Conservation (phyloP, 2,113 vertebrate species). For the Melanerpes formicivorus region DNA sequence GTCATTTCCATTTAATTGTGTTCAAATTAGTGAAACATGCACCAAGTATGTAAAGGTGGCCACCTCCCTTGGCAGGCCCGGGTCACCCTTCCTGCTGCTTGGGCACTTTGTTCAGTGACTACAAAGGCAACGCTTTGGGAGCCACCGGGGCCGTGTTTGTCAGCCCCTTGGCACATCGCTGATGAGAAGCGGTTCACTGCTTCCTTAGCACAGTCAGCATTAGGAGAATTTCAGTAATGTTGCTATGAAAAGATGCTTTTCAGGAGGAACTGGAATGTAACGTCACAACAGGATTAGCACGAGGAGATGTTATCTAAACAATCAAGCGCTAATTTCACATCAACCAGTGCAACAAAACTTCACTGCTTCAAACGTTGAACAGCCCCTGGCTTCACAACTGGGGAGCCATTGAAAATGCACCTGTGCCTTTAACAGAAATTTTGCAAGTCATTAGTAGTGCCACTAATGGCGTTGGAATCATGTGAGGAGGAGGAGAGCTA, state of each 20-base stretch:
- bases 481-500: slow-evolving; percentile 10
- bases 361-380: background rate
- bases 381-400: background rate
- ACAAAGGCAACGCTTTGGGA: background rate
- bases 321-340: background rate
- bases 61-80: rapidly evolving
- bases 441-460: slow-evolving; percentile 33
- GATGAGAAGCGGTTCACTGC: background rate
- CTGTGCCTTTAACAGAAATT: slow-evolving; percentile 24
- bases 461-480: background rate
- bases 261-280: background rate
- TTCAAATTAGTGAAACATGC: background rate
- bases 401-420: background rate
- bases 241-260: background rate
- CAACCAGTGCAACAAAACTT: background rate
- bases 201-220: background rate
- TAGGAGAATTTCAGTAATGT: background rate
- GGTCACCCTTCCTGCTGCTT: background rate
- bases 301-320: background rate
- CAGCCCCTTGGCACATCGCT: background rate
- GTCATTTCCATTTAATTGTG: background rate
- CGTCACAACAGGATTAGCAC: background rate
- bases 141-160: background rate
- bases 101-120: background rate
- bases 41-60: rapidly evolving